Percentiles rank a stretch among this genome's conserved stretches.
Evolutionary conservation across 2,888 invertebrate genomes (phyloP).

Genomic region (Callinectes sapidus): DNA sequence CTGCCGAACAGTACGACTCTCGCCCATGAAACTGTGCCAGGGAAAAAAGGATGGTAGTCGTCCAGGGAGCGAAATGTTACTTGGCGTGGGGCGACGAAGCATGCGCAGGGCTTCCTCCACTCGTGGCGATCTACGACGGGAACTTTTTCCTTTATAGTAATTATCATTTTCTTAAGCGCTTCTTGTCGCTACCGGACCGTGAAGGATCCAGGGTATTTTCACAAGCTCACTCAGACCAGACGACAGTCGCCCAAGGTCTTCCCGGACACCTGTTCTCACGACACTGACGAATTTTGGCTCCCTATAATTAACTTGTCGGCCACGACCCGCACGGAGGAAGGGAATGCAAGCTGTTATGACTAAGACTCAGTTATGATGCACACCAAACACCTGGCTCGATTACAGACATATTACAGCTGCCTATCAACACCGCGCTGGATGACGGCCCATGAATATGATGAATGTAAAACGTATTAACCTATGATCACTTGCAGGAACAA

Average conservation of each 20-base stretch:
- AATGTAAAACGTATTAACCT: not conserved
- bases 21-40: not conserved
- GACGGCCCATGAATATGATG: not conserved
- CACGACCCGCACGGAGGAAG: not conserved
- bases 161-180: conserved; percentile 47
- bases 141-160: conserved; percentile 33
- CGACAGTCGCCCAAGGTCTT: conserved; percentile 28
- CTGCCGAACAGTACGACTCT: conserved; percentile 30
- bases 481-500: not conserved
- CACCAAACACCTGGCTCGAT: not conserved
- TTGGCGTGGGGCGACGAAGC: conserved; percentile 39
- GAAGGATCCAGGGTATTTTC: conserved; percentile 38
- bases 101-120: conserved; percentile 33
- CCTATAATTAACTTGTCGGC: conserved; percentile 30
- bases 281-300: conserved; percentile 34
- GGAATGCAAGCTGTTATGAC: conserved; percentile 16
- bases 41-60: conserved; percentile 29
- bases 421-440: not conserved
- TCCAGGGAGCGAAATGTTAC: conserved; percentile 23
- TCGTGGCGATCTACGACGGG: conserved; percentile 23
- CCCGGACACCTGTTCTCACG: conserved; percentile 23
- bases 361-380: not conserved
- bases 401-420: not conserved
- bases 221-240: not conserved
- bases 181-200: conserved; percentile 39